phyloP scores from a whole-genome alignment of 2,888 invertebrate genomes.

The Liposcelis brunnea region DNA sequence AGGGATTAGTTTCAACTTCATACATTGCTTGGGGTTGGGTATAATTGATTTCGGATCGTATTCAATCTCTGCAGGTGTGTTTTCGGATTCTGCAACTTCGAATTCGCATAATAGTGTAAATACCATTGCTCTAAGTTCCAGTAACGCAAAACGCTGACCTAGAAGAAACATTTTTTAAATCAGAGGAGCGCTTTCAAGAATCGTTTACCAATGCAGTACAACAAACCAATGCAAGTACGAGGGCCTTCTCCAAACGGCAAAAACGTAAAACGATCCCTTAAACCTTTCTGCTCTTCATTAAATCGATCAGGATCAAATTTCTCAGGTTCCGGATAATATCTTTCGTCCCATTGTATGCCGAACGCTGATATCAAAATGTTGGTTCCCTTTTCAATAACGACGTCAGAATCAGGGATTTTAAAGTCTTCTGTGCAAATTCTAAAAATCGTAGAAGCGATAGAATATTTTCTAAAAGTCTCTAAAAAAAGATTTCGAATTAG shows the following conservation, averaged over 20 bases:
- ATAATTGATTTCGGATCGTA: not conserved
- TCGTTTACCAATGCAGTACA: too few species aligned
- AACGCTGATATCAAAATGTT: constrained; percentile 30
- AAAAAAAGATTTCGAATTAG: not conserved
- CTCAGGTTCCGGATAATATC: constrained; percentile 37
- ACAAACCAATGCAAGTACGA: constrained; percentile 38
- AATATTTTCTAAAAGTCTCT: constrained; percentile 23
- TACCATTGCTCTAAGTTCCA: not conserved
- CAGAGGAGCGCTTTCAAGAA: too few species aligned
- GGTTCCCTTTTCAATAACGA: not conserved
- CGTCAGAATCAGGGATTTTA: not conserved
- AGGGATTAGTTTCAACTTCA: not conserved
- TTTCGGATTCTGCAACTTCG: not conserved
- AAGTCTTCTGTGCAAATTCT: not conserved
- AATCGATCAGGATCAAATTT: constrained; percentile 39
- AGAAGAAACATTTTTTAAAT: too few species aligned
- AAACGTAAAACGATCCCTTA: constrained; percentile 30
- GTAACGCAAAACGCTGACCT: not conserved
- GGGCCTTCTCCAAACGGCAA: constrained; percentile 39
- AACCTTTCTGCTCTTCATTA: constrained; percentile 27
- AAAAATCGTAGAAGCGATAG: constrained; percentile 12
- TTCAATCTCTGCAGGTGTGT: not conserved
- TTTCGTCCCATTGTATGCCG: constrained; percentile 37
- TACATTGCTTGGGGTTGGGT: not conserved
- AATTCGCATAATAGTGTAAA: not conserved